phyloP scores from a whole-genome alignment of 2,888 invertebrate species.

The Rotaria socialis region DNA sequence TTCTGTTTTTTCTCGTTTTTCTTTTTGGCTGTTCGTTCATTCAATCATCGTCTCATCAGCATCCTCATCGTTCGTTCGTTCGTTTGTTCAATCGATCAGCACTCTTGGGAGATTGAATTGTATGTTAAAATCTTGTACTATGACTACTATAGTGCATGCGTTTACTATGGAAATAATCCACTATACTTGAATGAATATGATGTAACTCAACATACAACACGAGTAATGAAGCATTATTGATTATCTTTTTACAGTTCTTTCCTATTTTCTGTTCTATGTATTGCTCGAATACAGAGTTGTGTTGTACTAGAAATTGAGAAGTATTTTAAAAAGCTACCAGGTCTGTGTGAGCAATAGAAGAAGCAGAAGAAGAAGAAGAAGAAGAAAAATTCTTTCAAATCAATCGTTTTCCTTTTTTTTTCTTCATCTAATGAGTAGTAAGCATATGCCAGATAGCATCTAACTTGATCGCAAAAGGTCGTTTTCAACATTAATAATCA shows the following conservation, averaged over 20 bases:
- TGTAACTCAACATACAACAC: neutral
- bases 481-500: neutral
- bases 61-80: neutral
- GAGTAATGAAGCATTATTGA: conserved; percentile 8
- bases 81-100: conserved; percentile 17
- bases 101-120: conserved; percentile 11
- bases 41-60: neutral
- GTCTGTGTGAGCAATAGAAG: neutral
- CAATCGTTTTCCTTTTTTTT: neutral
- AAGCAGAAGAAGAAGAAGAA: too few relatives aligned
- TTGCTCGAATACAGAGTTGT: neutral
- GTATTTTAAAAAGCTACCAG: neutral
- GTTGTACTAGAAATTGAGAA: neutral
- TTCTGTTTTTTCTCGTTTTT: neutral
- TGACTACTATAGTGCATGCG: neutral
- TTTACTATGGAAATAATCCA: conserved; percentile 19
- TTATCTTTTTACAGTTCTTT: neutral
- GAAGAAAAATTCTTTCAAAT: too few relatives aligned
- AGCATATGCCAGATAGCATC: neutral
- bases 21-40: neutral
- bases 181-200: neutral
- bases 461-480: neutral
- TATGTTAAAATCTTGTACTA: neutral
- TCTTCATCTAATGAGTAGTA: neutral
- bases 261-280: neutral